phyloP scores from a whole-genome alignment of 2,888 invertebrate genomes.

The Didymodactylos carnosus region DNA sequence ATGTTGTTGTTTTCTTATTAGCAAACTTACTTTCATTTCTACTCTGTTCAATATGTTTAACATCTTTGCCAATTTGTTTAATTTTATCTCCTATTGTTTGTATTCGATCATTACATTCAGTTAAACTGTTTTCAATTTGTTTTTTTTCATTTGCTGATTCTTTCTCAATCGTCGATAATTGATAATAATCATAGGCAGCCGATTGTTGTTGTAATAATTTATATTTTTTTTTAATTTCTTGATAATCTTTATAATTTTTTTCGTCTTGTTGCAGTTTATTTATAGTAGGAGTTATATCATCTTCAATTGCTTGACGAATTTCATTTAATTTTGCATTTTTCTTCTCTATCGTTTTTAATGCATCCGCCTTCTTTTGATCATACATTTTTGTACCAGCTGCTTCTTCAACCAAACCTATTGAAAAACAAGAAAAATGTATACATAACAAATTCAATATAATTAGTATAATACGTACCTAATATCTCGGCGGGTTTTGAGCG shows the following conservation, averaged over 20 bases:
- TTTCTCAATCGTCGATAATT: neutral
- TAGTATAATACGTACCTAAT: constrained; percentile 21
- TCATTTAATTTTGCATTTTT: constrained; percentile 74
- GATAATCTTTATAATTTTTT: constrained; percentile 62
- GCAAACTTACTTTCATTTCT: neutral
- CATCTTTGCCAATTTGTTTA: constrained; percentile 2
- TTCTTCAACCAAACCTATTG: constrained; percentile 68
- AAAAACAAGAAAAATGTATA: constrained; percentile 26
- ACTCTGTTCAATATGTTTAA: constrained; percentile 7
- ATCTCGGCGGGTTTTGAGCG: constrained; percentile 96
- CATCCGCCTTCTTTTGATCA: constrained; percentile 68
- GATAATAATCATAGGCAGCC: constrained; percentile 3
- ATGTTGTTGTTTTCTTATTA: neutral
- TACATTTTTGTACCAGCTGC: constrained; percentile 93
- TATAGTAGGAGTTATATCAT: constrained; percentile 74
- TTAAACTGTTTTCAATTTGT: neutral
- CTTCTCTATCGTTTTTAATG: constrained; percentile 66
- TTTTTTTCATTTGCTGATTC: constrained; percentile 1
- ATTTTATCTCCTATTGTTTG: constrained; percentile 7
- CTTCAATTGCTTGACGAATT: constrained; percentile 48
- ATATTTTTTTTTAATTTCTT: constrained; percentile 41
- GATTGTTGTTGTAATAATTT: constrained; percentile 5
- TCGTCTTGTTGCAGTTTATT: constrained; percentile 65
- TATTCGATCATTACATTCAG: neutral
- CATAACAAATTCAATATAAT: neutral